Percentiles rank a stretch among this genome's conserved stretches.
phyloP scores from a whole-genome alignment of 2,888 invertebrate genomes.

The Seira sanloemensis region DNA sequence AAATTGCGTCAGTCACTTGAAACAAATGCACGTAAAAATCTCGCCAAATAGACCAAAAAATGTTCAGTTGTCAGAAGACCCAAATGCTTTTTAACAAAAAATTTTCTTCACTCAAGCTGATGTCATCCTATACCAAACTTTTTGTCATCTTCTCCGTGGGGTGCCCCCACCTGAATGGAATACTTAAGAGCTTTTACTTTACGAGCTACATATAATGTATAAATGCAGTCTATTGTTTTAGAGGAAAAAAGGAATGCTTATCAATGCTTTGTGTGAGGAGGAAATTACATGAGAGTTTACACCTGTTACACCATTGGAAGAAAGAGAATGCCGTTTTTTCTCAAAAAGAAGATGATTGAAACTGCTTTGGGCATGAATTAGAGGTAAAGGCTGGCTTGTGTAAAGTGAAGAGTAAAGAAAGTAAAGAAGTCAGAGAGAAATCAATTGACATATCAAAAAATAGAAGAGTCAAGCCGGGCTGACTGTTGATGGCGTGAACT shows the following conservation, averaged over 20 bases:
- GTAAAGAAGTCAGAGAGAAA: too few relatives aligned
- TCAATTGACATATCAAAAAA: constrained; percentile 44
- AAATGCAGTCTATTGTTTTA: too few relatives aligned
- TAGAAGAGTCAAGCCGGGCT: background rate
- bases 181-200: constrained; percentile 49
- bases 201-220: too few relatives aligned
- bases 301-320: too few relatives aligned
- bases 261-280: background rate
- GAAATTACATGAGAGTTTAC: constrained; percentile 27
- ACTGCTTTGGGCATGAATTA: too few relatives aligned
- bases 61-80: too few relatives aligned
- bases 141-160: constrained; percentile 58
- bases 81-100: background rate
- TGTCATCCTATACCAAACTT: constrained; percentile 50
- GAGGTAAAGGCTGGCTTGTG: too few relatives aligned
- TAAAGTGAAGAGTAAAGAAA: too few relatives aligned
- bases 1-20: background rate
- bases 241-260: too few relatives aligned
- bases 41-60: constrained; percentile 34
- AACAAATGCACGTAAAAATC: constrained; percentile 27
- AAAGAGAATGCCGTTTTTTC: too few relatives aligned
- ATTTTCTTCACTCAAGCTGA: constrained; percentile 21
- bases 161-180: constrained; percentile 51
- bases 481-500: background rate
- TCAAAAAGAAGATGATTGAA: too few relatives aligned